Evolutionary conservation across 2,888 invertebrate species (phyloP).

Genomic region (Lucinisca nassula): DNA sequence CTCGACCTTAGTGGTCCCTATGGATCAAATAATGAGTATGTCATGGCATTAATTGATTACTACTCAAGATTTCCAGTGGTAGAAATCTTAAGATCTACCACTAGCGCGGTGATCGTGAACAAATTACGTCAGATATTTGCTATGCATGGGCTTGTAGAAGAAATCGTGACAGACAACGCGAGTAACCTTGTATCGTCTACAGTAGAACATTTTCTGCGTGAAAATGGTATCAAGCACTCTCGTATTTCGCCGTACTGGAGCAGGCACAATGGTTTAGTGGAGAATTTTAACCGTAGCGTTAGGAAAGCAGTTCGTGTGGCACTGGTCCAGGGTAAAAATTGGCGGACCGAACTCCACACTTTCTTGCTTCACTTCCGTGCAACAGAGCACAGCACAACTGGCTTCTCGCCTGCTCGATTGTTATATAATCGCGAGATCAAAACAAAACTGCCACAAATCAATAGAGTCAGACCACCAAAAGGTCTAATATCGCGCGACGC

Average conservation of each 20-base stretch:
- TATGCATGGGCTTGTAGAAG: constrained; percentile 15
- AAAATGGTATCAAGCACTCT: too few species aligned
- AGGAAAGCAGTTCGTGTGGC: constrained; percentile 30
- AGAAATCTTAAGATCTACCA: constrained; percentile 11
- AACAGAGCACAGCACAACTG: too few species aligned
- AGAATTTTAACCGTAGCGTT: constrained; percentile 51
- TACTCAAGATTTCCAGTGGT: constrained; percentile 44
- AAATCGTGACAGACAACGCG: constrained; percentile 50
- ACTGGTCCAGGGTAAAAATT: constrained; percentile 24
- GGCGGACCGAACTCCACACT: constrained; percentile 18
- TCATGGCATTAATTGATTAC: constrained; percentile 27
- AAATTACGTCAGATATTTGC: constrained; percentile 34
- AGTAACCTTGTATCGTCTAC: constrained; percentile 38
- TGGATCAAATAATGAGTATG: constrained; percentile 13
- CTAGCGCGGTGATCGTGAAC: constrained; percentile 3
- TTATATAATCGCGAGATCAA: neutral
- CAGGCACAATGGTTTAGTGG: constrained; percentile 46
- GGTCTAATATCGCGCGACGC: neutral
- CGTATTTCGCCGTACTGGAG: constrained; percentile 53
- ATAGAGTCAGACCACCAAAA: neutral
- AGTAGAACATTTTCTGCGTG: too few species aligned
- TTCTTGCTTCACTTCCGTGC: too few species aligned
- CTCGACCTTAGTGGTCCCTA: constrained; percentile 36
- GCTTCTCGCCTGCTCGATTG: neutral
- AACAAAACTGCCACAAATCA: neutral